A percentile compares a stretch with the other conserved stretches of the same genome.
Conservation (phyloP, 2,797 vertebrate species). For the Molossus molossus region DNA sequence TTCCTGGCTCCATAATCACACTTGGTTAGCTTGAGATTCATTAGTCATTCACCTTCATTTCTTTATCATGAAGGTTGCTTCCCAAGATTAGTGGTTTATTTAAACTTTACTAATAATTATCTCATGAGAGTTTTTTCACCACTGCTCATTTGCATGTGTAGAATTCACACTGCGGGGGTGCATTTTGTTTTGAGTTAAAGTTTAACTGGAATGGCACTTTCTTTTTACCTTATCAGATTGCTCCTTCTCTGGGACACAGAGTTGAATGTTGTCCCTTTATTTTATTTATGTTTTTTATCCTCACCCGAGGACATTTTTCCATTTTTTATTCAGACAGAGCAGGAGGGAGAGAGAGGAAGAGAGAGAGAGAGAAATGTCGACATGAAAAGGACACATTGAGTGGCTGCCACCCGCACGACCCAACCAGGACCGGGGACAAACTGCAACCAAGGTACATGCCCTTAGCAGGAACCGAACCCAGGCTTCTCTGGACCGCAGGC, state of each 20-base stretch:
- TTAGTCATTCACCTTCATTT: conserved; percentile 42
- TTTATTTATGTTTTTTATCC: no score
- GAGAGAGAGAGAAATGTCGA: no score
- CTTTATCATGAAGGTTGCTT: conserved; percentile 13
- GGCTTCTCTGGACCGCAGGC: no score
- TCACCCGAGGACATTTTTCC: no score
- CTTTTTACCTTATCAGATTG: background rate
- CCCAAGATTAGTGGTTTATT: background rate
- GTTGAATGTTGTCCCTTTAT: conserved; percentile 24
- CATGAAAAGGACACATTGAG: no score
- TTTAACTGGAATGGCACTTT: background rate
- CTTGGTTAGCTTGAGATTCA: conserved; percentile 27
- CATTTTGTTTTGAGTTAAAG: conserved; percentile 6
- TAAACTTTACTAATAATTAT: conserved; percentile 45
- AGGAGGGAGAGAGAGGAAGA: no score
- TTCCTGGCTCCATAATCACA: background rate
- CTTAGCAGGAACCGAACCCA: no score
- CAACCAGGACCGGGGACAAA: no score
- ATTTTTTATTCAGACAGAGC: no score
- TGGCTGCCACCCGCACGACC: no score
- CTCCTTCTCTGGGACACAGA: background rate
- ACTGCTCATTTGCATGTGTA: conserved; percentile 17
- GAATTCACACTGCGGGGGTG: conserved; percentile 18
- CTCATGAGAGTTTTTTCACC: conserved; percentile 1
- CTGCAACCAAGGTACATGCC: no score